Evolutionary conservation across 2,888 invertebrate genomes (phyloP).

Genomic region (Erebia aethiops): DNA sequence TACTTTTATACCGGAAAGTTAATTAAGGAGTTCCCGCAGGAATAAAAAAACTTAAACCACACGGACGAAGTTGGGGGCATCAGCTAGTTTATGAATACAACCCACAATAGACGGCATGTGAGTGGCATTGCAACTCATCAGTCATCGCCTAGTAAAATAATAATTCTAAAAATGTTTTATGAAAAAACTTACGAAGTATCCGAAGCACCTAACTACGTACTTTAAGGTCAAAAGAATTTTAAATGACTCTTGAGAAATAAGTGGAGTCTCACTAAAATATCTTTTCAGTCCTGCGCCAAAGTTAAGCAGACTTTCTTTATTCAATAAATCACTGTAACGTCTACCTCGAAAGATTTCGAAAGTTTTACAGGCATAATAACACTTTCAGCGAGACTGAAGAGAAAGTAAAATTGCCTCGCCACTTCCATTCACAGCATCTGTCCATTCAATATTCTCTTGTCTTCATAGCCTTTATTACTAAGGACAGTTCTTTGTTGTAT

Average conservation of each 20-base stretch:
- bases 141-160: not conserved
- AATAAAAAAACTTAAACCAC: too few species aligned
- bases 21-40: too few species aligned
- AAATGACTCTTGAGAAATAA: constrained; percentile 14
- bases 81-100: too few species aligned
- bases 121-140: too few species aligned
- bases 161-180: constrained; percentile 1
- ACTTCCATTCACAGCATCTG: not conserved
- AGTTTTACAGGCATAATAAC: constrained; percentile 13
- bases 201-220: not conserved
- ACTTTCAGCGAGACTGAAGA: not conserved
- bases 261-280: constrained; percentile 3
- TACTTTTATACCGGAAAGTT: too few species aligned
- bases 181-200: not conserved
- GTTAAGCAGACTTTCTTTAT: not conserved
- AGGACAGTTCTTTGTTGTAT: not conserved
- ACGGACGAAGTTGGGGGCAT: too few species aligned
- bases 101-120: too few species aligned
- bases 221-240: constrained; percentile 12
- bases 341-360: constrained; percentile 6
- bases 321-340: constrained; percentile 13
- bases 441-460: not conserved
- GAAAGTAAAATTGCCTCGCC: not conserved
- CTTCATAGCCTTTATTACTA: not conserved
- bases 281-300: constrained; percentile 1